These are phyloP conservation scores for Sebastes matsubarae DNA, from an alignment of 2,797 vertebrate species.

Conservation along the genomic window DNA sequence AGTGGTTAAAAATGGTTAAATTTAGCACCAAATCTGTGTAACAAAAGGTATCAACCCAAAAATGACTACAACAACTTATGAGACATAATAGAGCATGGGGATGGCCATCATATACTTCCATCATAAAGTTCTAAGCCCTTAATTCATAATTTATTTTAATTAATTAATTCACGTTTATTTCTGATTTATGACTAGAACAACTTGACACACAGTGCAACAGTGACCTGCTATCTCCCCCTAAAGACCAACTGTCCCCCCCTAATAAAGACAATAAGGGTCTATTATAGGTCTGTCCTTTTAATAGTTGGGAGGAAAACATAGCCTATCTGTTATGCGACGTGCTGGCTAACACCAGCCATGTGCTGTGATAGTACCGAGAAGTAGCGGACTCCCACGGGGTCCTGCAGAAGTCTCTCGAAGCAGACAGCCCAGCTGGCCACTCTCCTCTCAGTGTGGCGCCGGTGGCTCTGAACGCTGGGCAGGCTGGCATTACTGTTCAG, in stretches of 20 bases:
- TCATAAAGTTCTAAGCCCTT: too few species aligned
- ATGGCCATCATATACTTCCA: too few species aligned
- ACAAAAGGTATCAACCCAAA: too few species aligned
- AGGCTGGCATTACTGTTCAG: constrained; percentile 98
- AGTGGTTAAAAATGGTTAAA: too few species aligned
- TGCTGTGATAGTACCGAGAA: constrained; percentile 88
- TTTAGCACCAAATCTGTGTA: too few species aligned
- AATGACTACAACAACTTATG: too few species aligned
- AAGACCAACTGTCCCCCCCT: accelerated
- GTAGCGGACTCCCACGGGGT: constrained; percentile 92
- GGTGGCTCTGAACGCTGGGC: constrained; percentile 95
- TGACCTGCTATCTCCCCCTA: not conserved
- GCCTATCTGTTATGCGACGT: not conserved
- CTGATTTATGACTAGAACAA: too few species aligned
- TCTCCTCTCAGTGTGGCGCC: constrained; percentile 89
- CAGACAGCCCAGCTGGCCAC: constrained; percentile 98
- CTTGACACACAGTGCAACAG: too few species aligned
- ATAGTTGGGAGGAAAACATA: not conserved
- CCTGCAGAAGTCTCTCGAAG: constrained; percentile 96
- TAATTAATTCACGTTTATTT: too few species aligned
- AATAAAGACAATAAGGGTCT: not conserved
- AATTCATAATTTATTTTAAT: too few species aligned
- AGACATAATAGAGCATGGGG: too few species aligned
- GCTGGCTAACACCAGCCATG: not conserved
- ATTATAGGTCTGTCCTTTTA: not conserved